Evolutionary conservation across 2,797 vertebrate species (phyloP).

Genomic region (Hemibagrus guttatus): DNA sequence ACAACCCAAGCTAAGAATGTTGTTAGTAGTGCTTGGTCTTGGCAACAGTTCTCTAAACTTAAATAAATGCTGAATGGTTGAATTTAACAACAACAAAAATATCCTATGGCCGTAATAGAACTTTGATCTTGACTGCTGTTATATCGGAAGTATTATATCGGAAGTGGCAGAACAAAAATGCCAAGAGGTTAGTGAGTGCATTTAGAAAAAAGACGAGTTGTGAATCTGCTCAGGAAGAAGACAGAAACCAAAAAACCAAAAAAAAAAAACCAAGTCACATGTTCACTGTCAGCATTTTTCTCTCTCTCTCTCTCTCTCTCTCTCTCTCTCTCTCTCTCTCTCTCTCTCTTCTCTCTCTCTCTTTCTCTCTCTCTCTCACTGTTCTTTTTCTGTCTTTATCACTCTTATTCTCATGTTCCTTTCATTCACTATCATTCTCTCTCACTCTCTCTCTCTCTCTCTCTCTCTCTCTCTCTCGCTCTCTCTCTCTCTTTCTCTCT

Average conservation of each 20-base stretch:
- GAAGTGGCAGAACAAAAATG: background rate
- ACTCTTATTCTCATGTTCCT: too few relatives aligned
- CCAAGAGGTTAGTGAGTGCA: background rate
- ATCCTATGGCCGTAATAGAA: background rate
- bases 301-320: background rate
- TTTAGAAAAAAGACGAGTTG: constrained; percentile 1
- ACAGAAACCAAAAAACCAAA: constrained; percentile 2
- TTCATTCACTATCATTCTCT: too few relatives aligned
- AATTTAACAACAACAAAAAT: background rate
- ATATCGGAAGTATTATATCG: background rate
- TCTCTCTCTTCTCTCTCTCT: background rate
- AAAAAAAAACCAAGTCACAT: constrained; percentile 1
- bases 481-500: too few relatives aligned
- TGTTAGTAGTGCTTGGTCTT: background rate
- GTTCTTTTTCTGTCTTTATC: too few relatives aligned
- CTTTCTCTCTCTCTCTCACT: too few relatives aligned
- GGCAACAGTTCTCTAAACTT: background rate
- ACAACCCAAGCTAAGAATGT: background rate
- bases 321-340: background rate
- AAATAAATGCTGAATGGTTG: background rate
- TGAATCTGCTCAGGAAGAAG: constrained; percentile 21
- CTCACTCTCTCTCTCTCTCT: too few relatives aligned
- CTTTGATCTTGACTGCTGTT: background rate
- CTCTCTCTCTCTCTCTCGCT: too few relatives aligned
- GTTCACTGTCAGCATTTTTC: constrained; percentile 24